phyloP scores from a whole-genome alignment of 2,113 vertebrate species.

The Chionodraco myersi region DNA sequence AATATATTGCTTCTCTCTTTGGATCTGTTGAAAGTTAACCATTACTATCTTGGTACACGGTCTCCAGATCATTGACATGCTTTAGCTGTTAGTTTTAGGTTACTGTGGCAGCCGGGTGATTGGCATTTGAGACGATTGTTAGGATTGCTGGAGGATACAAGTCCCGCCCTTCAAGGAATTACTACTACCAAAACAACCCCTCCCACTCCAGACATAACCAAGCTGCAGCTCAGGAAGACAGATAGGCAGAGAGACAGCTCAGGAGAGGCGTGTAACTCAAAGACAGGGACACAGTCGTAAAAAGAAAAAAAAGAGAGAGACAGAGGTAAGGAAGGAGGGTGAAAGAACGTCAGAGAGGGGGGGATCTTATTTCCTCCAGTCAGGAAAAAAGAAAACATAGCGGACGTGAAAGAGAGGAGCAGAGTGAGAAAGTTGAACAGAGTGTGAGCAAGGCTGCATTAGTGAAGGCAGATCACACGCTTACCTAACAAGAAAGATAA shows the following conservation, averaged over 20 bases:
- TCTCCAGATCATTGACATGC: slow-evolving; percentile 19
- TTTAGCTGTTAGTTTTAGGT: slow-evolving; percentile 52
- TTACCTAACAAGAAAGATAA: slow-evolving; percentile 61
- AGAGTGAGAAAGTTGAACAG: slow-evolving; percentile 41
- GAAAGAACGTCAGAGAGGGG: slow-evolving; percentile 1
- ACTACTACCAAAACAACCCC: slow-evolving; percentile 75
- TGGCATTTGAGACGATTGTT: slow-evolving; percentile 61
- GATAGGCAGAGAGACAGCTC: slow-evolving; percentile 11
- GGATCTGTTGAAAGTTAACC: background rate
- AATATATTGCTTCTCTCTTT: background rate
- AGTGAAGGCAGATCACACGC: slow-evolving; percentile 52
- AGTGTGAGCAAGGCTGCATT: slow-evolving; percentile 48
- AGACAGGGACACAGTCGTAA: slow-evolving; percentile 24
- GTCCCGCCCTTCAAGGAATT: slow-evolving; percentile 72
- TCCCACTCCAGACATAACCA: slow-evolving; percentile 56
- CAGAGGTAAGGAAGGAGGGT: background rate
- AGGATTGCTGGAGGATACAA: slow-evolving; percentile 51
- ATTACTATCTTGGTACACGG: background rate
- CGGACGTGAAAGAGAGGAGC: slow-evolving; percentile 23
- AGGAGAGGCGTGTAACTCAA: slow-evolving; percentile 36
- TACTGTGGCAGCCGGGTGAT: slow-evolving; percentile 53
- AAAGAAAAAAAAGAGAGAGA: slow-evolving; percentile 31
- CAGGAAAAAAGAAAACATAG: background rate
- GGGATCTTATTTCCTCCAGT: slow-evolving; percentile 56
- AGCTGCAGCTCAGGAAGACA: slow-evolving; percentile 41